Conservation (phyloP, 2,797 vertebrate genomes). For the Phaenicophaeus curvirostris region DNA sequence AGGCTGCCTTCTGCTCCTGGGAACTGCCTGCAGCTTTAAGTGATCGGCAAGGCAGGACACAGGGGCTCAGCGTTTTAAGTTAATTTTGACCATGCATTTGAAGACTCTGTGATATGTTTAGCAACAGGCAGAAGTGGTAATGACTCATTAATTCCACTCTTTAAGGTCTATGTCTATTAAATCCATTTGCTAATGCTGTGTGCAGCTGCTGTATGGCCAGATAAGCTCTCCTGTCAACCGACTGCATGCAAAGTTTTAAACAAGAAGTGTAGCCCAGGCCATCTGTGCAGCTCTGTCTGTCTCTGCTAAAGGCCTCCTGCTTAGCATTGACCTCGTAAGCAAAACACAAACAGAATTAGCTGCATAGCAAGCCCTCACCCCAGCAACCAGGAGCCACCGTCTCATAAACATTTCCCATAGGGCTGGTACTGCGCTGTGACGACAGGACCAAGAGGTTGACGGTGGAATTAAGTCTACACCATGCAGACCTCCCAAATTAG, state of each 20-base stretch:
- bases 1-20: rapidly evolving
- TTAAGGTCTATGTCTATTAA: background rate
- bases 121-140: background rate
- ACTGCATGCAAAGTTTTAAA: background rate
- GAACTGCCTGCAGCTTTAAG: background rate
- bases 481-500: background rate
- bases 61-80: background rate
- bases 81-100: background rate
- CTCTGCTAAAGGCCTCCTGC: background rate
- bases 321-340: background rate
- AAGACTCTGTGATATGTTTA: background rate
- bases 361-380: background rate
- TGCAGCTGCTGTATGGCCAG: background rate
- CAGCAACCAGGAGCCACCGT: background rate
- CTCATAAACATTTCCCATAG: background rate
- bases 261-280: background rate
- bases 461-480: rapidly evolving
- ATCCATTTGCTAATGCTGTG: background rate
- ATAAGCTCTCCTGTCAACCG: rapidly evolving
- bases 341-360: background rate
- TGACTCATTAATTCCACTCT: constrained; percentile 3
- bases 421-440: rapidly evolving
- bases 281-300: background rate
- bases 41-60: background rate
- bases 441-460: background rate